Evolutionary conservation across 2,113 vertebrate genomes (phyloP).

Genomic region (Cathartes aura): DNA sequence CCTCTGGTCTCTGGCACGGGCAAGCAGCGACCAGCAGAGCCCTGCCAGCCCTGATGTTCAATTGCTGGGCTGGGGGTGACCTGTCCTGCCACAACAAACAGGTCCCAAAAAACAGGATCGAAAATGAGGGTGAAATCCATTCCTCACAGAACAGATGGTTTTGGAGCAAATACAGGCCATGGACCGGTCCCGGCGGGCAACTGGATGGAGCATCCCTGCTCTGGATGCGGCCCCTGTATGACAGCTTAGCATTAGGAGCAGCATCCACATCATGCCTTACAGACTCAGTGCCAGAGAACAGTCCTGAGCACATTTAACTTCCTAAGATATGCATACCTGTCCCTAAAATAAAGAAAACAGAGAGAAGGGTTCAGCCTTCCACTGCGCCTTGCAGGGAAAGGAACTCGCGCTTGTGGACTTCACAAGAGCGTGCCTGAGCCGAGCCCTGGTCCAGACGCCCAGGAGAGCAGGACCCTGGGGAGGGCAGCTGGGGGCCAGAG

Average conservation of each 20-base stretch:
- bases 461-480: not conserved
- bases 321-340: not conserved
- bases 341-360: not conserved
- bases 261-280: not conserved
- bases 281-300: not conserved
- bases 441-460: not conserved
- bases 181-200: rapidly evolving
- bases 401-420: not conserved
- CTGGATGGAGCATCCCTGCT: not conserved
- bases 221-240: not conserved
- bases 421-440: not conserved
- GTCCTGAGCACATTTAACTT: not conserved
- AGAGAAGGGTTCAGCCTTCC: not conserved
- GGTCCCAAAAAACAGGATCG: not conserved
- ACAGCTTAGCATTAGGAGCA: not conserved
- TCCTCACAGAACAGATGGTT: not conserved
- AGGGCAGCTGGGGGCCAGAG: not conserved
- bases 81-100: not conserved
- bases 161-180: not conserved
- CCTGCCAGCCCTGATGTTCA: not conserved
- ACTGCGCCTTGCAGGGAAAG: not conserved
- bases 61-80: not conserved
- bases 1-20: not conserved
- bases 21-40: not conserved
- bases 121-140: not conserved